Conservation (phyloP, 2,797 vertebrate genomes). For the Erithacus rubecula region DNA sequence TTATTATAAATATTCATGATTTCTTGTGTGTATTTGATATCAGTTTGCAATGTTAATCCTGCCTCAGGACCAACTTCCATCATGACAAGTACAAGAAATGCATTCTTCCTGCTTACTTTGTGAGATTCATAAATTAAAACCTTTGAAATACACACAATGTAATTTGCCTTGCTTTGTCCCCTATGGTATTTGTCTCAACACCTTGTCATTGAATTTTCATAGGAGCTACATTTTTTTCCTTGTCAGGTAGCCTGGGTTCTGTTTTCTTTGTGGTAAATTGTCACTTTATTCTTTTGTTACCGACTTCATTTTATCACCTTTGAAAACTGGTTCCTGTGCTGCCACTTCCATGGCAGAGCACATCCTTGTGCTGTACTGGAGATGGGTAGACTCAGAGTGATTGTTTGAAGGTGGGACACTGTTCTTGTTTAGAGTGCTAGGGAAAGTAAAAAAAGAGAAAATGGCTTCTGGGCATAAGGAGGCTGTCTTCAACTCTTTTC, state of each 20-base stretch:
- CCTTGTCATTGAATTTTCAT: not conserved
- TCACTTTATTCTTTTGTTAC: not conserved
- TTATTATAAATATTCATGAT: conserved; percentile 54
- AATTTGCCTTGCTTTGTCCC: conserved; percentile 12
- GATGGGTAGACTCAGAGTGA: not conserved
- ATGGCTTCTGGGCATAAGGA: not conserved
- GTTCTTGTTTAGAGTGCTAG: not conserved
- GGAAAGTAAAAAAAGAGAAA: not conserved
- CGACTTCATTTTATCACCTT: not conserved
- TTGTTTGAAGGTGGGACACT: not conserved
- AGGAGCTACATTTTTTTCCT: not conserved
- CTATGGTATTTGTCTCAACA: not conserved
- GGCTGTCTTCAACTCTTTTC: not conserved
- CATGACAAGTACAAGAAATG: not conserved
- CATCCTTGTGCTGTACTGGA: not conserved
- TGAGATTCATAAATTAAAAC: conserved; percentile 26
- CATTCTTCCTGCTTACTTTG: conserved; percentile 3
- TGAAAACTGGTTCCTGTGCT: not conserved
- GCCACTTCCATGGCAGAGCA: not conserved
- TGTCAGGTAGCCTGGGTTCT: not conserved
- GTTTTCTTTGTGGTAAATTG: not conserved
- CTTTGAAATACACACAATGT: not conserved
- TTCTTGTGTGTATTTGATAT: not conserved
- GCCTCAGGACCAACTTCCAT: conserved; percentile 10
- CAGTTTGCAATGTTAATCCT: conserved; percentile 24